Base-by-base conservation (phyloP, 2,797 vertebrate genomes). In the Propithecus perrieri region DNA sequence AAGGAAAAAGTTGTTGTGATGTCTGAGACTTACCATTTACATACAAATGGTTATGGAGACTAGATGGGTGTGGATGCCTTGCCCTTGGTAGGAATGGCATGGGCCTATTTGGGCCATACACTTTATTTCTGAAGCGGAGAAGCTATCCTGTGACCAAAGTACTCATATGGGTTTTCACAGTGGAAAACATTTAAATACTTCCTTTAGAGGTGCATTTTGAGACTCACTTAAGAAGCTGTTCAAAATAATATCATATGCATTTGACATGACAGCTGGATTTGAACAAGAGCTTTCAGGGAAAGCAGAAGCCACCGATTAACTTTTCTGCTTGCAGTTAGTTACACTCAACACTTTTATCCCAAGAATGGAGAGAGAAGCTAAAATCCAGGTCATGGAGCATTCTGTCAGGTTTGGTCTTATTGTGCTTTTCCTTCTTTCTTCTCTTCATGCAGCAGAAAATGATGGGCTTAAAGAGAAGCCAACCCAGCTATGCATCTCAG, bases 261-360 rank as follows among this genome's bases (percentile, higher is more conserved):
- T 79, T 96, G 94, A 96, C 74, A 89, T 57, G 88, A 93, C 80
- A 96, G 91, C 55, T 92, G 50, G 38, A 14, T 78, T 90, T 92
- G 48, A 43, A 91, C 81, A 95, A 61, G 43, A 80, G 35, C 41
- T 89, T 87, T 97, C 67, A 81, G 79, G 5, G 12, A 86, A 94
- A 89, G 59, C 69, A 92, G 67, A 79, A 94, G 50, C 14, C 38
- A 33, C 59, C 57, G 93, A 83, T 94, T 38, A 94, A 72, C 43
- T 94, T 93, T 93, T 17, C 30, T 91, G 35, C 48, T 84, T 76
- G 53, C 30, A 90, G n/a, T 59, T 71, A 67, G 35, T 90, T 91
- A 35, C 50, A 61, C 67, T 93, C 90, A 97, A 86, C 28, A 80
- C 67, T 94, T 65, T 80, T 90, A 85, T 57, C 81, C 17, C 50